Evolutionary conservation across 2,113 vertebrate genomes (phyloP).

Genomic region (Zosterops lateralis): DNA sequence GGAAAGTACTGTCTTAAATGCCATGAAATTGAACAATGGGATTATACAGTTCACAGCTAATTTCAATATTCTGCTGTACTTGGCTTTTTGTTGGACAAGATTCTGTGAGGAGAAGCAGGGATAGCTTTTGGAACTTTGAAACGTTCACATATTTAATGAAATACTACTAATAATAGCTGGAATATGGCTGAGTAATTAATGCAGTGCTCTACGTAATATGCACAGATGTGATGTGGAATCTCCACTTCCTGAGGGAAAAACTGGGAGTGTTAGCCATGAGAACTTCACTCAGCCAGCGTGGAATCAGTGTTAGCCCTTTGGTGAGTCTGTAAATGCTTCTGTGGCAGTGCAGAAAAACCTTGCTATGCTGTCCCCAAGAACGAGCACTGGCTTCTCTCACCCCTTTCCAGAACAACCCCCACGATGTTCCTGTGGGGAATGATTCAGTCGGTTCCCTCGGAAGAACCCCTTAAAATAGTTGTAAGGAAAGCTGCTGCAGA

Average conservation of each 20-base stretch:
- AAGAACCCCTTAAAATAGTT: background rate
- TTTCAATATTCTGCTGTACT: slow-evolving; percentile 67
- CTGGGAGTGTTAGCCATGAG: background rate
- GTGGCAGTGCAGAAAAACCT: background rate
- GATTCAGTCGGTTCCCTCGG: background rate
- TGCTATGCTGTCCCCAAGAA: background rate
- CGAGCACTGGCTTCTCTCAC: background rate
- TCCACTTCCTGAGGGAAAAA: background rate
- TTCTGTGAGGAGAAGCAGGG: background rate
- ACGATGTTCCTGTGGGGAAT: background rate
- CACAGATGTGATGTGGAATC: background rate
- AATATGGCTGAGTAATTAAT: background rate
- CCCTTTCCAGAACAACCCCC: background rate
- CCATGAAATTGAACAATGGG: slow-evolving; percentile 87
- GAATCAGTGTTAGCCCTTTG: background rate
- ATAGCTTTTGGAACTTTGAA: background rate
- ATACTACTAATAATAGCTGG: background rate
- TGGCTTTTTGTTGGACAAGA: slow-evolving; percentile 55
- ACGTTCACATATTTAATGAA: background rate
- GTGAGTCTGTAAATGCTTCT: background rate
- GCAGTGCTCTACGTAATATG: background rate
- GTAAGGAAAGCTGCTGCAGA: background rate
- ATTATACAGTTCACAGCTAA: slow-evolving; percentile 77
- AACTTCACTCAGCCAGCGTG: background rate
- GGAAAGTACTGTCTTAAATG: slow-evolving; percentile 76